Percentiles rank a stretch among this genome's conserved stretches.
Conservation (phyloP, 2,113 vertebrate genomes). For the Urocitellus parryii region DNA sequence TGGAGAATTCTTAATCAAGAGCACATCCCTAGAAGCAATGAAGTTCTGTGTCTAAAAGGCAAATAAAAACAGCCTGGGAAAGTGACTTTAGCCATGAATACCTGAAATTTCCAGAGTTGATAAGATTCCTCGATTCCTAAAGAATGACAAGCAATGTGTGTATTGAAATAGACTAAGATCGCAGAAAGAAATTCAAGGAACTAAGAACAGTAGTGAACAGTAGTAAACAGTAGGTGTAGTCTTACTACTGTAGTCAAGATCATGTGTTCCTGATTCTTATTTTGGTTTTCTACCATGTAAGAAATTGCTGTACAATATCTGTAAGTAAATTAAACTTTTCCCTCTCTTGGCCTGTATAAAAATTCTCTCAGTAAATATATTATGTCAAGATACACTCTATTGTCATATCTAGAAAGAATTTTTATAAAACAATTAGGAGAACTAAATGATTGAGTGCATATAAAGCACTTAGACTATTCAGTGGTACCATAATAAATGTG, state of each 20-base stretch:
- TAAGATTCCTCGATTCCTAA: constrained; percentile 10
- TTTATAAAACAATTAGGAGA: neutral
- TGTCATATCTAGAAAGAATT: no score
- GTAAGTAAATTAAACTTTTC: neutral
- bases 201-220: neutral
- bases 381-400: no score
- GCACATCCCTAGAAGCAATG: neutral
- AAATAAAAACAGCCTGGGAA: constrained; percentile 3
- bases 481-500: neutral
- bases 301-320: neutral
- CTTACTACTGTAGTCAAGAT: neutral
- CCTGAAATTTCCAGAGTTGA: constrained; percentile 7
- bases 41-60: neutral
- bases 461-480: constrained; percentile 26
- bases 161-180: neutral
- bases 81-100: neutral
- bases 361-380: neutral
- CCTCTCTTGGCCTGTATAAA: neutral
- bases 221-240: neutral
- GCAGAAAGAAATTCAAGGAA: constrained; percentile 19
- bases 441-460: neutral
- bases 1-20: constrained; percentile 52
- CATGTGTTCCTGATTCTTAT: neutral
- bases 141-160: neutral
- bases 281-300: neutral